These are phyloP conservation scores for Sylvilagus bachmani DNA, from an alignment of 2,113 vertebrate genomes.

Conservation along the genomic window DNA sequence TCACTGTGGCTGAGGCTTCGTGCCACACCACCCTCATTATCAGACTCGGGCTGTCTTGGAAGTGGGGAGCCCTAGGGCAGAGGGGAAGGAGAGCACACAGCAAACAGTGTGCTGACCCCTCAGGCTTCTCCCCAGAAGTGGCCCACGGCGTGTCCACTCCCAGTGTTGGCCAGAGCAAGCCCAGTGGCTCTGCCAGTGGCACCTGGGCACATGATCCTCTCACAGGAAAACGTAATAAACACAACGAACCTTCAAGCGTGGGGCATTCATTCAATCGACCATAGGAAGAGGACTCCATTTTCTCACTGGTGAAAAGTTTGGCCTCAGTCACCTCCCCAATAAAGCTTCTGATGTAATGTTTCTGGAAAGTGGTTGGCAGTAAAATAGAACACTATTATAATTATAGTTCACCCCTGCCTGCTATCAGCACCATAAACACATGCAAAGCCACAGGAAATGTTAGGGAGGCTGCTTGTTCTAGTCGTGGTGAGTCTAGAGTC, in stretches of 20 bases:
- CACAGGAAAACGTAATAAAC: not conserved
- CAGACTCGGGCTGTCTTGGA: not conserved
- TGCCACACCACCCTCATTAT: not conserved
- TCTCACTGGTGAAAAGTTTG: not conserved
- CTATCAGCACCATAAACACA: not conserved
- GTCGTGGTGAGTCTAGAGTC: not conserved
- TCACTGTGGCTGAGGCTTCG: not conserved
- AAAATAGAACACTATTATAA: not conserved
- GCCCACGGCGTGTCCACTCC: not conserved
- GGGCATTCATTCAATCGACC: fast-evolving
- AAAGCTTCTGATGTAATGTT: not conserved
- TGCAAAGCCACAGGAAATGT: not conserved
- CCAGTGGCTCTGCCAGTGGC: not conserved
- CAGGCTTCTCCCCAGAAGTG: not conserved
- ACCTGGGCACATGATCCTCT: not conserved
- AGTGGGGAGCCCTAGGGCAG: not conserved
- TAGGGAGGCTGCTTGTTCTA: not conserved
- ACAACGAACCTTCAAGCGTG: too few relatives aligned
- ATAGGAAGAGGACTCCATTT: not conserved
- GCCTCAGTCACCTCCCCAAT: not conserved
- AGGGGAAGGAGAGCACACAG: not conserved
- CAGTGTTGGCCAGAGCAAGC: not conserved
- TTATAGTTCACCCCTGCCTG: not conserved
- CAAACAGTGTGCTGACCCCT: not conserved
- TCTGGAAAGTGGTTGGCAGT: not conserved